Base-by-base conservation (phyloP, 2,113 vertebrate species). In the Bambusicola thoracicus region DNA sequence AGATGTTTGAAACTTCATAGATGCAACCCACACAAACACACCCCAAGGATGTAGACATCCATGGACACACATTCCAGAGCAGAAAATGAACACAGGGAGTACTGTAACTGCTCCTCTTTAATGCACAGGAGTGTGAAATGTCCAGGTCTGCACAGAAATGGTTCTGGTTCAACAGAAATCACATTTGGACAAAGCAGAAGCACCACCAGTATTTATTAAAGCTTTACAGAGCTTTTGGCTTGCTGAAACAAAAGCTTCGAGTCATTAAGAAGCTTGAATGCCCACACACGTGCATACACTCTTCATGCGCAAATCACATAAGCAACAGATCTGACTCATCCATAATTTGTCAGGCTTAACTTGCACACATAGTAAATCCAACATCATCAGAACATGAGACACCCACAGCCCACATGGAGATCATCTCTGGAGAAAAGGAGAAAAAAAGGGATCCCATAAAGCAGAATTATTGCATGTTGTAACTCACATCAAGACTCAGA, bases 61-160 rank as follows among this genome's bases (percentile, higher is more conserved):
- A 20, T 70, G 11, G 27, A 43, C 22, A 36, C 5, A 19, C 0
- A 0, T 16, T 41, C 38, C 41, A 65, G 36, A 85, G 22, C 44
- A 34, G 25, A 46, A 72, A 8, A 40, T 34, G 41, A 34, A 0
- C 0, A 10, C 24, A 21, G 1, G 7, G 15, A 63, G 9, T 0
- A 0, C 30, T 43, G 38, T 13, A 15, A 9, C 10, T 0, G 0
- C 12, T 65, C 7, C 53, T 6, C 2, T 18, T 25, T 69, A 65
- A 51, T 0, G 0, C 7, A 3, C 38, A 65, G 14, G 11, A 22
- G 40, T 76, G 25, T 13, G 32, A 79, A 75, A 72, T 0, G 1
- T 63, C n/a, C 29, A 74, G 51, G 17, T 66, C 43, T 61, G 59
- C 34, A 75, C 19, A 59, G 7, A 10, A 1, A 3, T 8, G 7